Base-by-base conservation (phyloP, 2,797 vertebrate species). In the Myiothlypis chrysogaster region DNA sequence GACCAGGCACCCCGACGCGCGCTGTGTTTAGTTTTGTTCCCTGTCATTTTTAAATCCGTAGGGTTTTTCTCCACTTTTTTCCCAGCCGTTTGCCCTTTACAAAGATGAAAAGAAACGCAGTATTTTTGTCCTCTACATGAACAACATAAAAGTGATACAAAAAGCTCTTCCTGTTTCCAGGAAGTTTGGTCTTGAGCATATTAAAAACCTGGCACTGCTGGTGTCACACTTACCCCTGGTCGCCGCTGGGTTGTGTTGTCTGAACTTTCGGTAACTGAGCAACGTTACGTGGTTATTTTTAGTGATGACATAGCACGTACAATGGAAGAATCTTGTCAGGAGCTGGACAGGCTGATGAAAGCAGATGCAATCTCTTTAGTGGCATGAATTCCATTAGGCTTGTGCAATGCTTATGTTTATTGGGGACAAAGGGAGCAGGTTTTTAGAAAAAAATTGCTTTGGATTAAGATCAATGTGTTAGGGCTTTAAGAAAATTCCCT, bases 241-340 rank as follows among this genome's bases (percentile, higher is more conserved):
- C 87, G 1, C 61, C 18, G 1, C 69, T 27, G 61, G 60, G 52
- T 34, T 70, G 49, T 27, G 69, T 32, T 34, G 49, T 71, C 55
- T 41, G 65, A 66, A 43, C 73, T 91, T 44, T 22, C 0, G 2
- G 81, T 56, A 47, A 25, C 78, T 73, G 56, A 3, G 83, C 66
- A 11, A 18, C 9, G 9, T 52, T 75, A 6, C 14, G 23, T 14
- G 23, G 66, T 50, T 95, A 93, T 96, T 96, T 95, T 94, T 90
- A 79, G 88, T 65, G 68, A 80, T 88, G 89, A 81, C 84, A 46
- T 27, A 52, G 78, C 6, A 9, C 2, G 0, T 30, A 50, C 44
- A 50, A 7, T 75, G 87, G 80, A 82, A 83, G 80, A 76, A 91
- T 63, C 84, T 68, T 15, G 57, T 66, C 88, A 39, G 87, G 79